Percentiles rank a stretch among this genome's conserved stretches.
phyloP scores from a whole-genome alignment of 2,888 invertebrate genomes.

The Rhogogaster chlorosoma region DNA sequence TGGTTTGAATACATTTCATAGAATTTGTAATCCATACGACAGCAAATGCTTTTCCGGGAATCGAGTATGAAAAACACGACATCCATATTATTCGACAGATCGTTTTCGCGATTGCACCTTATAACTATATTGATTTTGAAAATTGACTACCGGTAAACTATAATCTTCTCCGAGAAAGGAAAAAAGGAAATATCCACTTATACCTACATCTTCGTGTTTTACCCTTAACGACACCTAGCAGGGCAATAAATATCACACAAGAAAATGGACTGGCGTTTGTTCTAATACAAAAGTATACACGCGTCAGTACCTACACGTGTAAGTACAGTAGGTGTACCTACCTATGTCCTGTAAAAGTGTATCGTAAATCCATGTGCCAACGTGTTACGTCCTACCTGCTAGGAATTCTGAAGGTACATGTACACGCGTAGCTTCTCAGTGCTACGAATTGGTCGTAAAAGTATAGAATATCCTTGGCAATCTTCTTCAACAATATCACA shows the following conservation, averaged over 20 bases:
- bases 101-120: background rate
- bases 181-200: background rate
- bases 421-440: background rate
- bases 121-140: conserved; percentile 29
- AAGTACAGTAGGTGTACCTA: background rate
- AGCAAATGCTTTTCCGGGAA: background rate
- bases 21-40: background rate
- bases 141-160: conserved; percentile 19
- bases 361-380: conserved; percentile 18
- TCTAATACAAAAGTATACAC: background rate
- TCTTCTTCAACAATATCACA: background rate
- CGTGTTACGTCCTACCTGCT: background rate
- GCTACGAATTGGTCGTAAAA: conserved; percentile 10
- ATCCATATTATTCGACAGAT: conserved; percentile 13
- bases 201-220: conserved; percentile 29
- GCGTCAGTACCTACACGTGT: background rate
- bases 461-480: background rate
- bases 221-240: conserved; percentile 24
- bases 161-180: background rate
- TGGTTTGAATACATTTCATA: background rate
- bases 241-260: background rate
- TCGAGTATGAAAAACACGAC: background rate
- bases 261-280: conserved; percentile 15
- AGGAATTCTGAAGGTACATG: background rate
- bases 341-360: background rate